Evolutionary conservation across 2,113 vertebrate species (phyloP), one percentile per base, ranked within the genome.

Genomic region (Hemicordylus capensis): DNA sequence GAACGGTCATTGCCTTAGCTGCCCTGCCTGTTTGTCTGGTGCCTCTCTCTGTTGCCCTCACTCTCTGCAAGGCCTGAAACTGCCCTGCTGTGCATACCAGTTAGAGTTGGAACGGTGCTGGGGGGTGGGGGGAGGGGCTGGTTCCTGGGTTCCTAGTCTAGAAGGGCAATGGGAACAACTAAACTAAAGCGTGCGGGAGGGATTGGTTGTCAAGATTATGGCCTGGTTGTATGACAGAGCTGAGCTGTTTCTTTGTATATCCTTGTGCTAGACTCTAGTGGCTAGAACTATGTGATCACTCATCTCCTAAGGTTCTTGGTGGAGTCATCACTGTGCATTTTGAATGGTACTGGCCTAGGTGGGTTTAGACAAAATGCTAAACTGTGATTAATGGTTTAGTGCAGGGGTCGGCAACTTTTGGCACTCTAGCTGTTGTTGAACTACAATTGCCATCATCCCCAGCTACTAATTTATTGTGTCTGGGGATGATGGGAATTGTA

Each of bases 1-100:
- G 58, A 26, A n/a, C 0, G 19, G 20, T 72, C 7, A 0, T 0
- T 66, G 54, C 54, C 58, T n/a, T 12, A 26, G 76, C 85, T 0
- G 0, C 77, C 10, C 64, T 83, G 67, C 34, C 90, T 0, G 0
- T 85, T 85, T 94, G 85, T 48, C 67, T 92, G 0, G 1, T 86
- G 46, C 73, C 88, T 9, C 80, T 91, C 0, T 63, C 80, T 56
- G 84, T 72, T 1, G 42, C 8, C 39, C 1, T 89, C 1, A 26
- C 11, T 0, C 26, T 86, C 51, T 34, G 15, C 69, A 89, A 84
- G 75, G 59, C 1, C 34, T 59, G n/a, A 15, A 63, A 0, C 56
- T 0, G 31, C 28, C 39, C 28, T 19, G 8, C 19, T 11, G 3
- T 34, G 3, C 31, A 37, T 31, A 37, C 37, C 6, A 34, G 11